Base-by-base conservation (phyloP, 2,888 invertebrate genomes). In the Hanleya hanleyi region DNA sequence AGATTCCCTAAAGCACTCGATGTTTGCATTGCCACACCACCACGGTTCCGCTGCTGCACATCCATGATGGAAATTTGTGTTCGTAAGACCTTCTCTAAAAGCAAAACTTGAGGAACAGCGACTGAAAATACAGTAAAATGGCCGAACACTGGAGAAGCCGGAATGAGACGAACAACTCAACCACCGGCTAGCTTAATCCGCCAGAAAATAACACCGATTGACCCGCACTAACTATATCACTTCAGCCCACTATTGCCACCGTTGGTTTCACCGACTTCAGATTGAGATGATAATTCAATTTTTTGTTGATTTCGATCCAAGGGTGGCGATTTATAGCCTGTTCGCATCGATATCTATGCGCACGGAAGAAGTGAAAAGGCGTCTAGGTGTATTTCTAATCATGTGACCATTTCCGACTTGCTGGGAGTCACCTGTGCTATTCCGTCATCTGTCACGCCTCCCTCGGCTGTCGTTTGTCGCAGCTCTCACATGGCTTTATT, bases 1-100 rank as follows among this genome's bases (percentile, higher is more conserved):
- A 99, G 94, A 90, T 97, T 97, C 92, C 98, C 97, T 92, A 99
- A 93, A 88, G 98, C 95, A 90, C 96, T 79, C n/a, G 75, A 57
- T 57, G 57, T 57, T 26, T 57, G 57, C 22, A 57, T 22, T 29
- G 22, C 26, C 29, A 57, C 26, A 9, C 57, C 26, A 32, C 57
- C 57, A 22, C 29, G 12, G 32, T 57, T 57, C 29, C 57, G 57
- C 15, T 29, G 57, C 29, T 57, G 57, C 26, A 29, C 22, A 57
- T 57, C 57, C 57, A 57, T 57, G 22, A 29, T 26, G 18, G 47
- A 47, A 22, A n/a, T n/a, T n/a, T n/a, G n/a, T n/a, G n/a, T n/a
- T n/a, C n/a, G n/a, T n/a, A n/a, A n/a, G n/a, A n/a, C n/a, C n/a
- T n/a, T n/a, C n/a, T n/a, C n/a, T n/a, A n/a, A n/a, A n/a, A n/a